A percentile compares a stretch with the other conserved stretches of the same genome.
phyloP scores from a whole-genome alignment of 2,797 vertebrate genomes.

The Sciurus vulgaris region DNA sequence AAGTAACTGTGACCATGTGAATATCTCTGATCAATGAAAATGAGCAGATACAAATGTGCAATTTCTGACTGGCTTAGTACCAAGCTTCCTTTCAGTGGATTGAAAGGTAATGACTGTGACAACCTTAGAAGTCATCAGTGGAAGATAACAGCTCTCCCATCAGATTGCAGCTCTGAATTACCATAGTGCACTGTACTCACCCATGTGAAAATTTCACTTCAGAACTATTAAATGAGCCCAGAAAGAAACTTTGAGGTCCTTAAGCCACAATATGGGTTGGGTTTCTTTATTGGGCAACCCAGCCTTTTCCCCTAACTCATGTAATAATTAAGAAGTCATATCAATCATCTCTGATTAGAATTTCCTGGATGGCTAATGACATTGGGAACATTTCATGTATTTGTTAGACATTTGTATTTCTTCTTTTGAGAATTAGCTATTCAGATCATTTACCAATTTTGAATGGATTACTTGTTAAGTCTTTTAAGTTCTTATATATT shows the following conservation, averaged over 20 bases:
- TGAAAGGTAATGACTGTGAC: neutral
- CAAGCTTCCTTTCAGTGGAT: neutral
- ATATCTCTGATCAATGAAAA: neutral
- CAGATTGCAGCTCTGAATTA: neutral
- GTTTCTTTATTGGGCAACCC: neutral
- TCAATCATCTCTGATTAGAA: neutral
- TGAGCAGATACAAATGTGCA: neutral
- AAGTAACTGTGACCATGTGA: neutral
- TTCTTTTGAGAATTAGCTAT: too few species aligned
- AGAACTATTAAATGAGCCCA: neutral
- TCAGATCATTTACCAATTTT: too few species aligned
- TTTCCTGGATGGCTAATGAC: too few species aligned
- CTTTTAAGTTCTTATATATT: too few species aligned
- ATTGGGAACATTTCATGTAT: too few species aligned
- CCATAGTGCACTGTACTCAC: neutral
- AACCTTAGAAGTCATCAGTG: neutral
- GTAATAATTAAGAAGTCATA: neutral
- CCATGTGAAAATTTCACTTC: neutral
- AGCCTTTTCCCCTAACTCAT: neutral
- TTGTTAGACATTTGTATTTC: too few species aligned
- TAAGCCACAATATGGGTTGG: neutral
- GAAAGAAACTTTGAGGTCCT: neutral
- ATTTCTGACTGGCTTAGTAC: constrained; percentile 2
- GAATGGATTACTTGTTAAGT: too few species aligned
- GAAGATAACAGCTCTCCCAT: neutral